Percentiles rank a stretch among this genome's conserved stretches.
Evolutionary conservation across 92 coral and sea anemone species (phyloP).

Genomic region (Desmophyllum pertusum): DNA sequence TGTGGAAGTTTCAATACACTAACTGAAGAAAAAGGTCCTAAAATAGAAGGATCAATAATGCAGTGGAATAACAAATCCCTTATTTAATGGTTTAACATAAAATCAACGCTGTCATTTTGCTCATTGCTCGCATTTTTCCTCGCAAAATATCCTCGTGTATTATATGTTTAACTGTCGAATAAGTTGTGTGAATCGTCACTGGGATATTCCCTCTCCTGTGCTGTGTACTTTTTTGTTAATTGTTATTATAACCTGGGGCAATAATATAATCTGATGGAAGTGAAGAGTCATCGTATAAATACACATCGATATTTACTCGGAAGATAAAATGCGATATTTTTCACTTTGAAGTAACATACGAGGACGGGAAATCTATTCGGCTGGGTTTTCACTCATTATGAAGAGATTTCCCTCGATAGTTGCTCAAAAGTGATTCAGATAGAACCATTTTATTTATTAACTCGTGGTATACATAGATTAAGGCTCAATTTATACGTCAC

Average conservation of each 20-base stretch:
- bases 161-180: background rate
- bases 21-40: background rate
- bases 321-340: background rate
- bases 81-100: no score
- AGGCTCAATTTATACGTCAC: no score
- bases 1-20: background rate
- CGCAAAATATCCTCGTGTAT: background rate
- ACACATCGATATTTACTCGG: background rate
- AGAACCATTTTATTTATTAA: background rate
- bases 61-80: no score
- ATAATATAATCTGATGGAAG: background rate
- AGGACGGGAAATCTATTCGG: background rate
- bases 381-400: background rate
- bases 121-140: no score
- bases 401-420: background rate
- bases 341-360: background rate
- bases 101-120: no score
- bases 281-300: background rate
- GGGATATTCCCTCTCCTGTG: background rate
- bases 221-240: background rate
- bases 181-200: background rate
- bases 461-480: background rate
- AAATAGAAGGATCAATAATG: no score
- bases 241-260: background rate
- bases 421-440: background rate